Conservation (phyloP, 2,797 vertebrate species). For the Odontamblyopus lacepedii region DNA sequence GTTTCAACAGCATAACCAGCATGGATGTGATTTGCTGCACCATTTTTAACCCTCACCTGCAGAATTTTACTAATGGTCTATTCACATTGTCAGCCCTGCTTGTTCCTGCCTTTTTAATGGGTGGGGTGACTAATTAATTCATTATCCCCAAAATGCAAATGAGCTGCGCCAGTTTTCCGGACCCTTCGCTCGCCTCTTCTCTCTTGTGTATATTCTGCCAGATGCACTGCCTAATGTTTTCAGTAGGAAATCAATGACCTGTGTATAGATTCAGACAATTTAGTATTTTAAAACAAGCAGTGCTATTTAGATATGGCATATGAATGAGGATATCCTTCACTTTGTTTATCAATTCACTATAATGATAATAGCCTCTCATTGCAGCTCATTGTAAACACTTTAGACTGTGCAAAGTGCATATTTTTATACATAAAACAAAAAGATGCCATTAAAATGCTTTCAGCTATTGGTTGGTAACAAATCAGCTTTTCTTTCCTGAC, state of each 20-base stretch:
- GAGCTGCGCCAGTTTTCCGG: constrained; percentile 54
- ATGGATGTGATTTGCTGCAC: constrained; percentile 25
- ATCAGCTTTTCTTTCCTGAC: background rate
- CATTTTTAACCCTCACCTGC: constrained; percentile 44
- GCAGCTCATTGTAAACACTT: constrained; percentile 6
- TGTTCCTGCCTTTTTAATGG: constrained; percentile 68
- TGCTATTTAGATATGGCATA: background rate
- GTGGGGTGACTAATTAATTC: constrained; percentile 78
- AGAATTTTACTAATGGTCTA: constrained; percentile 62
- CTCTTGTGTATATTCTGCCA: constrained; percentile 32
- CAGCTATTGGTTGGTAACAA: background rate
- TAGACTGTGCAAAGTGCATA: background rate
- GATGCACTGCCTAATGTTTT: constrained; percentile 34
- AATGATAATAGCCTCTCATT: constrained; percentile 3
- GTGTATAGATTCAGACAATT: constrained; percentile 1
- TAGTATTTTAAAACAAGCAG: constrained; percentile 1
- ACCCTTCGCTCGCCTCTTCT: constrained; percentile 32
- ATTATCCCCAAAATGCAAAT: constrained; percentile 80
- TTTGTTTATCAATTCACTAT: background rate
- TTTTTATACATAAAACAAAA: constrained; percentile 5
- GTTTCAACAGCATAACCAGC: constrained; percentile 4
- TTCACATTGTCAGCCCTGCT: constrained; percentile 59
- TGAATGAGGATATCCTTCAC: background rate
- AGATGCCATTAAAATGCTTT: background rate
- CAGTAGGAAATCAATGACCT: constrained; percentile 26